These are phyloP conservation scores for Drosophila subpulchrella DNA, from an alignment of 1,140 invertebrate genomes.

Conservation along the genomic window DNA sequence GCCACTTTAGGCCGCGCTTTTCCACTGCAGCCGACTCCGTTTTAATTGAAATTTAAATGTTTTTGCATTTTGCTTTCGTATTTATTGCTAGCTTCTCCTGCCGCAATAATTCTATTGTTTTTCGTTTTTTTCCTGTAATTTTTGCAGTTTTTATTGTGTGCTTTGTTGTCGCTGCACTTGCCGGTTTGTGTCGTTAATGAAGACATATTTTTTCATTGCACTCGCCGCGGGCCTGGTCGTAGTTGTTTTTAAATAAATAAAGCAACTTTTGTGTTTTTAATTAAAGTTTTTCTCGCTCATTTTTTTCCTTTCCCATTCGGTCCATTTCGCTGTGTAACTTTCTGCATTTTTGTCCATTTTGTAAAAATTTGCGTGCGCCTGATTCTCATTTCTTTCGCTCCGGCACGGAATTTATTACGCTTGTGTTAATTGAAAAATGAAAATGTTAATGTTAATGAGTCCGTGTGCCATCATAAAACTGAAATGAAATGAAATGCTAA, in stretches of 20 bases:
- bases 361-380: slow-evolving; percentile 62
- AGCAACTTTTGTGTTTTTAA: slow-evolving; percentile 83
- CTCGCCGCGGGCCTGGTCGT: slow-evolving; percentile 24
- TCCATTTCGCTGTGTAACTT: slow-evolving; percentile 44
- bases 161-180: slow-evolving; percentile 61
- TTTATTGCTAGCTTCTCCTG: slow-evolving; percentile 55
- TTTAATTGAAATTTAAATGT: slow-evolving; percentile 83
- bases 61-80: slow-evolving; percentile 74
- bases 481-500: slow-evolving; percentile 78
- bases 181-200: slow-evolving; percentile 76
- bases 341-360: slow-evolving; percentile 67
- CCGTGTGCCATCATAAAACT: slow-evolving; percentile 71
- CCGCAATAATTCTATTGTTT: slow-evolving; percentile 46
- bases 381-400: slow-evolving; percentile 49
- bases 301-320: slow-evolving; percentile 21
- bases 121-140: slow-evolving; percentile 18
- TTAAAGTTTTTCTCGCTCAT: slow-evolving; percentile 75
- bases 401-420: slow-evolving; percentile 77
- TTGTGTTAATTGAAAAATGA: slow-evolving; percentile 84
- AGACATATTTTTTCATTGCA: slow-evolving; percentile 80
- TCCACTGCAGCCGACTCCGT: slow-evolving; percentile 44
- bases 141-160: slow-evolving; percentile 30
- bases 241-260: slow-evolving; percentile 78
- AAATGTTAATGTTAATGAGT: slow-evolving; percentile 79
- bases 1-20: slow-evolving; percentile 64